These are phyloP conservation scores for Corythoichthys intestinalis DNA, from an alignment of 2,113 vertebrate genomes.

Conservation along the genomic window DNA sequence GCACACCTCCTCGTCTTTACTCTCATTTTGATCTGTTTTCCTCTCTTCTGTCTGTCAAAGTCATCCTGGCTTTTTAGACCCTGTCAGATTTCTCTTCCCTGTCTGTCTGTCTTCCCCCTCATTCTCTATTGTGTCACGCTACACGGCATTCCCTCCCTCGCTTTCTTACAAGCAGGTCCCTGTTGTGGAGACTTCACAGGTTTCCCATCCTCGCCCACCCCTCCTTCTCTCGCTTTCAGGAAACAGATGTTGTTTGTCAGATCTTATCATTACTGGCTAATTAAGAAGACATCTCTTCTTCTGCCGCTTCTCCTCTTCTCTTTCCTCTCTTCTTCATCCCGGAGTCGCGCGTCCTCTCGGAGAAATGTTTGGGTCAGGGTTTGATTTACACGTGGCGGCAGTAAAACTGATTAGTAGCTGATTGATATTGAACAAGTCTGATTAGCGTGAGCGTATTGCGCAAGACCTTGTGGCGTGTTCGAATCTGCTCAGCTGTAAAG, in stretches of 20 bases:
- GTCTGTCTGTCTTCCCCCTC: constrained; percentile 64
- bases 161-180: constrained; percentile 69
- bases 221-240: constrained; percentile 50
- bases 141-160: constrained; percentile 59
- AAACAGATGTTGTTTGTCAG: constrained; percentile 83
- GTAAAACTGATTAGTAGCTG: constrained; percentile 44
- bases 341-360: constrained; percentile 57
- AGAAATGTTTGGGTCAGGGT: constrained; percentile 41
- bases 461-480: constrained; percentile 40
- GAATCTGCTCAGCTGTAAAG: constrained; percentile 42
- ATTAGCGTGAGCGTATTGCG: constrained; percentile 23
- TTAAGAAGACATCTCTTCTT: constrained; percentile 74
- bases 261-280: constrained; percentile 81
- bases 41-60: constrained; percentile 60
- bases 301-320: constrained; percentile 69
- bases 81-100: constrained; percentile 64
- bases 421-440: constrained; percentile 44
- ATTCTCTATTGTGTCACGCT: constrained; percentile 69
- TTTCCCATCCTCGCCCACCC: constrained; percentile 45
- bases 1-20: constrained; percentile 48
- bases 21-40: constrained; percentile 58
- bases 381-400: constrained; percentile 41
- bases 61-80: constrained; percentile 59
- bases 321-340: constrained; percentile 61
- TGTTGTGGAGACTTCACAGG: constrained; percentile 68